Evolutionary conservation across 1,140 invertebrate species (phyloP).

Genomic region (Papilio helenus): DNA sequence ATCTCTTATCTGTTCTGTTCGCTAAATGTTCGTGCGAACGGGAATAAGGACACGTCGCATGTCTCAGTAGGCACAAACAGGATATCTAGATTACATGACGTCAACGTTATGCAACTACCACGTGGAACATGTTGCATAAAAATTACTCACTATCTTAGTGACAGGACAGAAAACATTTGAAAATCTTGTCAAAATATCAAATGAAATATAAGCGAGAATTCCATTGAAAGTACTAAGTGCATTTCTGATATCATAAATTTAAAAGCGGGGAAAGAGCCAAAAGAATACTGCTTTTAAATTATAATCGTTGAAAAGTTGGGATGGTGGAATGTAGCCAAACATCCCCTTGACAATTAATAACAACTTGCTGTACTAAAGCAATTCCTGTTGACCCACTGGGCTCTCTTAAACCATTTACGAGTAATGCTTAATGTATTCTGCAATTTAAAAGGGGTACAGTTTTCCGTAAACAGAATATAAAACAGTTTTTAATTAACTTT

Average conservation of each 20-base stretch:
- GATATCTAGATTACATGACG: neutral
- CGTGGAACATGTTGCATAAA: neutral
- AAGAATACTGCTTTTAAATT: conserved; percentile 14
- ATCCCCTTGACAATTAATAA: conserved; percentile 12
- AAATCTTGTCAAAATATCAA: neutral
- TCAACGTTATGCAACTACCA: neutral
- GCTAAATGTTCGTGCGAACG: neutral
- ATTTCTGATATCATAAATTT: conserved; percentile 14
- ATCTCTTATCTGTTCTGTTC: neutral
- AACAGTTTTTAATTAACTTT: neutral
- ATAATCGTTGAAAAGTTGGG: neutral
- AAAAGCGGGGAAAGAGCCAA: conserved; percentile 25
- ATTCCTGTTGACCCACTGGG: conserved; percentile 13
- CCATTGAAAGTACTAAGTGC: conserved; percentile 4
- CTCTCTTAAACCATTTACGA: neutral
- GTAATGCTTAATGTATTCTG: neutral
- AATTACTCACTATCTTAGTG: neutral
- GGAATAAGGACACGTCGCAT: neutral
- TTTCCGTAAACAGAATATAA: neutral
- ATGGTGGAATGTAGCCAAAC: neutral
- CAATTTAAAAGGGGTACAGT: conserved; percentile 7
- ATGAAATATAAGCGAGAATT: neutral
- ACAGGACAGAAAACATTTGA: neutral
- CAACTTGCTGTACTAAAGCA: neutral
- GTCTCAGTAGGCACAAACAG: neutral